Evolutionary conservation across 2,113 vertebrate species (phyloP), one percentile per base, ranked within the genome.

Genomic region (Nestor notabilis): DNA sequence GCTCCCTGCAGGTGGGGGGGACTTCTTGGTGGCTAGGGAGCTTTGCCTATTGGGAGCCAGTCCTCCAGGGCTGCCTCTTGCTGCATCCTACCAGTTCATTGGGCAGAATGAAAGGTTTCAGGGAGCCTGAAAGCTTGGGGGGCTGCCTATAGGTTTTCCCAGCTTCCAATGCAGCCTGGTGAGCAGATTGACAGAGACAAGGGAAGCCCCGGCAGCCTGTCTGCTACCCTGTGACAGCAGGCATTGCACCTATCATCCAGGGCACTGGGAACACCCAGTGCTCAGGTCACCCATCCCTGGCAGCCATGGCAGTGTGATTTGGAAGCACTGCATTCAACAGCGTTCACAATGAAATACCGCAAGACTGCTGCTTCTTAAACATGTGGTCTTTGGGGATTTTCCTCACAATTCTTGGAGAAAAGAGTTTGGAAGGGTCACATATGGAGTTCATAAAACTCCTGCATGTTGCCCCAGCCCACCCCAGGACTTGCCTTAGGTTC

Each of bases 261-360:
- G 31, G 31, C 31, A 58, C 15, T 35, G 33, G 33, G 56, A 13
- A 58, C 21, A 58, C 56, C 13, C 56, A 58, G 33, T 1, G 0
- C 25, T 52, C 49, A 39, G n/a, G 69, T 31, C 56, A 69, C 35
- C 35, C 43, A 11, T 44, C 12, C 14, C 19, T 25, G 43, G 29
- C 25, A 79, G 55, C 84, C 88, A 47, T 0, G 0, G 0, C 47
- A 1, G 1, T 28, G 23, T 2, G 0, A 46, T 82, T 87, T 64
- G 47, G 27, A 85, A 50, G 61, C 29, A 29, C n/a, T 21, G 11
- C 29, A 8, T 78, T 33, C 82, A 13, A 13, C 29, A 87, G 37
- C 44, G 85, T 52, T 35, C 78, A 60, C n/a, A 85, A 74, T 5
- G 3, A 93, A 92, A 37, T n/a, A 13, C 39, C 47, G 12, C 11